Percentiles rank a stretch among this genome's conserved stretches.
These are phyloP conservation scores for Meloidogyne chitwoodi DNA, from an alignment of 1,140 invertebrate genomes.

Conservation along the genomic window DNA sequence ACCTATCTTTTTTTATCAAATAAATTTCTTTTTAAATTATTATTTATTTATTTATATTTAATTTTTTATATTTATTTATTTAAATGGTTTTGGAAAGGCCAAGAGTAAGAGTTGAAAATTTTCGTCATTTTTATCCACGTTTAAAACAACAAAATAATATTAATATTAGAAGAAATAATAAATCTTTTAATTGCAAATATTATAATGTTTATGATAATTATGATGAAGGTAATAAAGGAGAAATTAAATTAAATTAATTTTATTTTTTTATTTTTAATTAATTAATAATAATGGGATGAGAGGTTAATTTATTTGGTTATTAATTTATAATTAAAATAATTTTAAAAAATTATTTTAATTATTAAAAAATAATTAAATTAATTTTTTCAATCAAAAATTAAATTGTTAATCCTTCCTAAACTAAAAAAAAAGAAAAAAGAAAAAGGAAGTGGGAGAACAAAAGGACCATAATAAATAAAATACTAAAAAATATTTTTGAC, in stretches of 20 bases:
- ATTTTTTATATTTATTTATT: neutral
- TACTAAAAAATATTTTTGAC: neutral
- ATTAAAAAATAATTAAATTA: too few species aligned
- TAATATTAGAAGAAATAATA: neutral
- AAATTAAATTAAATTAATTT: neutral
- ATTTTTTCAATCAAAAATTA: too few species aligned
- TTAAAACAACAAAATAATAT: slow-evolving; percentile 3
- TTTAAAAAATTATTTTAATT: too few species aligned
- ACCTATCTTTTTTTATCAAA: too few species aligned
- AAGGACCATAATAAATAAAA: neutral
- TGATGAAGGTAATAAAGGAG: slow-evolving; percentile 28
- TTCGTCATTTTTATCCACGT: slow-evolving; percentile 37
- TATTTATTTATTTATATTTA: neutral
- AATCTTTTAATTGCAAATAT: slow-evolving; percentile 28
- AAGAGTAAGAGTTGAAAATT: slow-evolving; percentile 35
- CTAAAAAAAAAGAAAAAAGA: neutral
- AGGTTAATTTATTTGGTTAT: too few species aligned
- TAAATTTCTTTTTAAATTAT: neutral
- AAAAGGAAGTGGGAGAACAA: neutral
- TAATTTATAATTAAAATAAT: too few species aligned
- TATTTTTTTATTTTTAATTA: too few species aligned
- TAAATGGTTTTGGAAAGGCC: slow-evolving; percentile 27
- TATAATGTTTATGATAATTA: slow-evolving; percentile 44
- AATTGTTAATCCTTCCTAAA: neutral
- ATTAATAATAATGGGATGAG: too few species aligned